These are phyloP conservation scores for Cairina moschata DNA, from an alignment of 2,113 vertebrate species.

Conservation along the genomic window DNA sequence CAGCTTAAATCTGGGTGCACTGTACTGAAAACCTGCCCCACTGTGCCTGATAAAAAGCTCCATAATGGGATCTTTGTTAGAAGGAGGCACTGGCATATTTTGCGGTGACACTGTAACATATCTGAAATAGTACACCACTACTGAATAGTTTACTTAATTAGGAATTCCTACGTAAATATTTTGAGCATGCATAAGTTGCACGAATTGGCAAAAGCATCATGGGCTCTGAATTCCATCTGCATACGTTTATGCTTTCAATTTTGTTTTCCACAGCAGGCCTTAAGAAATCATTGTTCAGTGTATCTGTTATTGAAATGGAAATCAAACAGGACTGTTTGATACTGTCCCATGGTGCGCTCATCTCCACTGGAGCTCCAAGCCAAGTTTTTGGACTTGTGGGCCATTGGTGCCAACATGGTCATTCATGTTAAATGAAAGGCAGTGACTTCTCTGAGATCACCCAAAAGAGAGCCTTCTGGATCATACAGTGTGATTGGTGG, in stretches of 20 bases:
- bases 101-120: conserved; percentile 30
- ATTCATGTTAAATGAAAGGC: not conserved
- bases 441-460: not conserved
- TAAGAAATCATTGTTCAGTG: not conserved
- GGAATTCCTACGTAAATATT: conserved; percentile 73
- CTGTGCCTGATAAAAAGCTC: not conserved
- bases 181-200: conserved; percentile 49
- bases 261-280: conserved; percentile 20
- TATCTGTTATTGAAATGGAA: not conserved
- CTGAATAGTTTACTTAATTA: conserved; percentile 60
- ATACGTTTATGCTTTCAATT: conserved; percentile 55
- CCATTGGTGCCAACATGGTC: fast-evolving
- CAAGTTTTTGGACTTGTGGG: not conserved
- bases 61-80: conserved; percentile 55
- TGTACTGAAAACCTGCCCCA: conserved; percentile 1
- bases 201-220: conserved; percentile 36
- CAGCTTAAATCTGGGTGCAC: not conserved
- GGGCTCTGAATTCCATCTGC: conserved; percentile 52
- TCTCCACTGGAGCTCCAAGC: not conserved
- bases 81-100: conserved; percentile 9
- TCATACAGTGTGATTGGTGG: fast-evolving
- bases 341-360: not conserved
- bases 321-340: not conserved
- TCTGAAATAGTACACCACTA: conserved; percentile 53
- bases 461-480: not conserved